These are phyloP conservation scores for Chrysochloris asiatica DNA, from an alignment of 2,113 vertebrate species.

Conservation along the genomic window DNA sequence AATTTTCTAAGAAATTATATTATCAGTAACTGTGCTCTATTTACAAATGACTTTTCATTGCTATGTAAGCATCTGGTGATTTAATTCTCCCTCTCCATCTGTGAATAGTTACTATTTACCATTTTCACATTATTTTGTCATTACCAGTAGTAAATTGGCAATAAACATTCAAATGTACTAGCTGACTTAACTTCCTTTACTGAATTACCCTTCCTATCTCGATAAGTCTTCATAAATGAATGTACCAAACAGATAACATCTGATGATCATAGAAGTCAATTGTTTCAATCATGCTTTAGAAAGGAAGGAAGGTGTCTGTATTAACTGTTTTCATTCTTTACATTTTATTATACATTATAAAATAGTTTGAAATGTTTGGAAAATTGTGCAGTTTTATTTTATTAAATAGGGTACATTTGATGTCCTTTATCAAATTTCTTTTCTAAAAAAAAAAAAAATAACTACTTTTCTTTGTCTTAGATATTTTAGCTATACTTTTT, in stretches of 20 bases:
- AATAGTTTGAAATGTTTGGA: slow-evolving; percentile 38
- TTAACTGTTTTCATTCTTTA: neutral
- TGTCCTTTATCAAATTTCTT: slow-evolving; percentile 48
- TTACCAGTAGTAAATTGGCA: neutral
- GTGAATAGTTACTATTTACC: neutral
- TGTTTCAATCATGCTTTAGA: slow-evolving; percentile 37
- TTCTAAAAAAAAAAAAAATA: neutral
- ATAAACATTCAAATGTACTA: neutral
- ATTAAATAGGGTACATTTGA: slow-evolving; percentile 25
- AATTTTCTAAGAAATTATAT: neutral
- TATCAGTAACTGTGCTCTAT: neutral
- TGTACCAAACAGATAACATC: neutral
- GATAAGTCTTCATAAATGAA: neutral
- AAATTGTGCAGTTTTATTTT: slow-evolving; percentile 6
- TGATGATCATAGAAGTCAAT: neutral
- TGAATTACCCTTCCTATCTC: neutral
- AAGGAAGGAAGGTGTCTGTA: neutral
- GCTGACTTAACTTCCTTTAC: neutral
- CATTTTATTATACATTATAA: neutral
- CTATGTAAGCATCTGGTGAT: neutral
- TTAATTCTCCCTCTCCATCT: neutral
- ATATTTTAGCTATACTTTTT: slow-evolving; percentile 20
- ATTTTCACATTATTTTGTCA: slow-evolving; percentile 8
- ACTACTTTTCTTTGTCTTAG: neutral
- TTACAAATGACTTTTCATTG: neutral